phyloP scores from a whole-genome alignment of 1,140 invertebrate genomes.

The Littorina saxatilis region DNA sequence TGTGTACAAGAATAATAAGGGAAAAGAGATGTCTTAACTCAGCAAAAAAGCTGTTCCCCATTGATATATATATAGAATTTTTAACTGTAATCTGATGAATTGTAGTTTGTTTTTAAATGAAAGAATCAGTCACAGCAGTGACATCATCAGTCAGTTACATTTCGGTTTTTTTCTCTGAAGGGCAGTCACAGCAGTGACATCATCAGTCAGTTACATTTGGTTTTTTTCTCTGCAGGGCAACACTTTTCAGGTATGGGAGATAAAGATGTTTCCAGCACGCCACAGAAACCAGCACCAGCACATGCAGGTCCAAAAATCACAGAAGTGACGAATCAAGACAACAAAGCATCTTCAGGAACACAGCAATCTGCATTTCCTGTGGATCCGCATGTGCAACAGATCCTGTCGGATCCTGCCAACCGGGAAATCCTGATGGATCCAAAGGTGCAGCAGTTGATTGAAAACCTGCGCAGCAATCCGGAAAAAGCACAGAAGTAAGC shows the following conservation, averaged over 20 bases:
- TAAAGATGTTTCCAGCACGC: not conserved
- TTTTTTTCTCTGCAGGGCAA: conserved; percentile 50
- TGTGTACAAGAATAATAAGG: too few species aligned
- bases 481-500: conserved; percentile 64
- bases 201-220: too few species aligned
- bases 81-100: too few species aligned
- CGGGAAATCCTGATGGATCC: conserved; percentile 61
- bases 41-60: too few species aligned
- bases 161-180: too few species aligned
- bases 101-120: too few species aligned
- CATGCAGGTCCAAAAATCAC: conserved; percentile 17
- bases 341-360: too few species aligned
- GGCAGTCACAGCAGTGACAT: too few species aligned
- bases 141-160: too few species aligned
- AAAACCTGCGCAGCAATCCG: conserved; percentile 57
- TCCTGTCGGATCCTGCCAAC: conserved; percentile 49
- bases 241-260: conserved; percentile 47
- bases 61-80: too few species aligned
- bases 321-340: conserved; percentile 10
- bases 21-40: too few species aligned
- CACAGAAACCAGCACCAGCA: not conserved
- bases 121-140: too few species aligned
- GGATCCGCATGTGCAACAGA: conserved; percentile 28
- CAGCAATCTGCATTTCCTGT: not conserved
- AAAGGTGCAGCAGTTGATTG: conserved; percentile 59